phyloP scores from a whole-genome alignment of 2,888 invertebrate species.

The Dryococelus australis region DNA sequence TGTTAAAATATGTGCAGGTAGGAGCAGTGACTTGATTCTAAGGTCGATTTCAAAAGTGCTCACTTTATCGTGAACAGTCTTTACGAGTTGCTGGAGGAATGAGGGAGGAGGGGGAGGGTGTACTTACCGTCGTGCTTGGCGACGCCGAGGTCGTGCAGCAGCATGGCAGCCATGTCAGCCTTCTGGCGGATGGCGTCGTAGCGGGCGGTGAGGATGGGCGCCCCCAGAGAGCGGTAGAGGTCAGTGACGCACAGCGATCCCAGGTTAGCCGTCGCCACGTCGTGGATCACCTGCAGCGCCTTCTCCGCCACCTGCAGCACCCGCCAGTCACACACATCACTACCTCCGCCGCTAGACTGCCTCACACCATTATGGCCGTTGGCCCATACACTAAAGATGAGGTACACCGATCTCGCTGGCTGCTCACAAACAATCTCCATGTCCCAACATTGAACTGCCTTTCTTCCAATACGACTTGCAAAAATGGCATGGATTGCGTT shows the following conservation, averaged over 20 bases:
- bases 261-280: conserved; percentile 74
- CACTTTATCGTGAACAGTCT: no score
- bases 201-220: conserved; percentile 72
- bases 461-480: no score
- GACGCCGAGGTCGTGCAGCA: conserved; percentile 76
- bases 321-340: not conserved
- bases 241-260: conserved; percentile 77
- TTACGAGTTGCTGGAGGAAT: not conserved
- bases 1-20: no score
- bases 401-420: no score
- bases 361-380: no score
- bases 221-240: conserved; percentile 71
- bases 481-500: no score
- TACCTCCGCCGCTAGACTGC: no score
- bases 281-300: conserved; percentile 76
- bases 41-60: no score
- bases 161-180: conserved; percentile 78
- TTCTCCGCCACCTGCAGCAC: conserved; percentile 60
- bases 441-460: no score
- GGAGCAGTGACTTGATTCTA: no score
- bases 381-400: no score
- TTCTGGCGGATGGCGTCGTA: conserved; percentile 81
- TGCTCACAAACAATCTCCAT: no score
- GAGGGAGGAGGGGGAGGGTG: not conserved
- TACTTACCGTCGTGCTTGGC: conserved; percentile 68